Evolutionary conservation across 2,113 vertebrate genomes (phyloP), one percentile per base, ranked within the genome.

Genomic region (Petaurus breviceps): DNA sequence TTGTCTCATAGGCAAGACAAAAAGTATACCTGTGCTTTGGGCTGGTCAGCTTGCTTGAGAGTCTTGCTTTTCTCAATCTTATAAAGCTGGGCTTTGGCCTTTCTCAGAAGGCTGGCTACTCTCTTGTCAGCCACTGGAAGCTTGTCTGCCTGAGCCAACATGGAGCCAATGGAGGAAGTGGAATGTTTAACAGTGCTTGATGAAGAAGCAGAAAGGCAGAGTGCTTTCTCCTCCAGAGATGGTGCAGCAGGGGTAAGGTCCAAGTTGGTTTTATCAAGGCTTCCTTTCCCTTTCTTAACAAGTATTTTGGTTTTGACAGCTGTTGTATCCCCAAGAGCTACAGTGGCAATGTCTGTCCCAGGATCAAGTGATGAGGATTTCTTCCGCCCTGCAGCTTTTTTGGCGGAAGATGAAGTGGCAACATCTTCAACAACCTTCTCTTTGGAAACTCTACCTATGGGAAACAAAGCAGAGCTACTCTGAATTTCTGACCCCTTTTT

Each of bases 11-110:
- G 95, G 89, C 31, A 95, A 96, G 95, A 93, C 97, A 98, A 93
- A 97, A 91, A 24, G 47, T 95, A 96, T 98, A 99, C 99, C 99
- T 99, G 99, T 98, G 99, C 99, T 99, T 99, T 99, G 53, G 99
- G 99, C 97, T 99, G 99, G 96, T 99, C 99, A 4, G 98, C 98
- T 96, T 99, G 99, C 95, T 99, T 99, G 95, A 99, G 98, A 51
- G 99, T 99, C 98, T 99, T 99, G 98, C 98, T 99, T 99, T 99
- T 99, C 98, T 99, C 99, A 49, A 99, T 99, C 97, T 99, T 99
- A 97, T 99, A 99, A 95, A 99, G 99, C 98, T 99, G 99, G 91
- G 99, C 99, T 98, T 99, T 99, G 91, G 99, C 99, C 98, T 99
- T 99, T 98, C 99, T 99, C 97, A 99, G 98, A 93, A 99, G 99